Evolutionary conservation across 2,888 invertebrate species (phyloP).

Genomic region (Lagria hirta): DNA sequence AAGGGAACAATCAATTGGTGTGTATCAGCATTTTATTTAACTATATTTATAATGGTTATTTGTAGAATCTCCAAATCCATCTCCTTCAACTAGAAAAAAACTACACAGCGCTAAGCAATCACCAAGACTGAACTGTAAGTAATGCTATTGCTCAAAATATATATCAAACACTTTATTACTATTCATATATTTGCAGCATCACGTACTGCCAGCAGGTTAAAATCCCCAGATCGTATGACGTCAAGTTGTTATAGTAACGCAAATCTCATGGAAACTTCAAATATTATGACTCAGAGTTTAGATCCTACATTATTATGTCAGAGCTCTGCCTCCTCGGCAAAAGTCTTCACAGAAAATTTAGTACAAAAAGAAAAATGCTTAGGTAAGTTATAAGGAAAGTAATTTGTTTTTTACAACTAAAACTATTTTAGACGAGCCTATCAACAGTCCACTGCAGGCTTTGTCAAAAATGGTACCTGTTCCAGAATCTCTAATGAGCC

Average conservation of each 20-base stretch:
- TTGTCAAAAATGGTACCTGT: slow-evolving; percentile 86
- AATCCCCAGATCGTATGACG: slow-evolving; percentile 73
- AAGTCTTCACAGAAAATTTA: slow-evolving; percentile 35
- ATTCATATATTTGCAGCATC: slow-evolving; percentile 14
- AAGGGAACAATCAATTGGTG: slow-evolving; percentile 61
- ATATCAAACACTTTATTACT: slow-evolving; percentile 1
- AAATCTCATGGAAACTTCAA: slow-evolving; percentile 41
- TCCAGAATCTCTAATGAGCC: slow-evolving; percentile 84
- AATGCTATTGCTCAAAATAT: too few relatives aligned
- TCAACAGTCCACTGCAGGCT: slow-evolving; percentile 69
- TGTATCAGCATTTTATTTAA: slow-evolving; percentile 2
- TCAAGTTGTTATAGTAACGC: slow-evolving; percentile 65
- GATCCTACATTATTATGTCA: slow-evolving; percentile 61
- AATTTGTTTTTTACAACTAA: too few relatives aligned
- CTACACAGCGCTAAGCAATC: slow-evolving; percentile 55
- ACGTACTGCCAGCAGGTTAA: slow-evolving; percentile 48
- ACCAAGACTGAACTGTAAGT: slow-evolving; percentile 55
- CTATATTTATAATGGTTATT: slow-evolving; percentile 6
- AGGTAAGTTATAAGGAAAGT: slow-evolving; percentile 43
- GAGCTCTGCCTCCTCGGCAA: slow-evolving; percentile 46
- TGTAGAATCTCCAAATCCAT: slow-evolving; percentile 52
- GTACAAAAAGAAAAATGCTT: slow-evolving; percentile 41
- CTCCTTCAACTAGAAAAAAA: slow-evolving; percentile 56
- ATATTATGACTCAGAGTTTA: slow-evolving; percentile 64
- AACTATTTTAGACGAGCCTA: slow-evolving; percentile 38